These are phyloP conservation scores for Adelognathus sp. DNA, from an alignment of 2,888 invertebrate genomes.

Conservation along the genomic window DNA sequence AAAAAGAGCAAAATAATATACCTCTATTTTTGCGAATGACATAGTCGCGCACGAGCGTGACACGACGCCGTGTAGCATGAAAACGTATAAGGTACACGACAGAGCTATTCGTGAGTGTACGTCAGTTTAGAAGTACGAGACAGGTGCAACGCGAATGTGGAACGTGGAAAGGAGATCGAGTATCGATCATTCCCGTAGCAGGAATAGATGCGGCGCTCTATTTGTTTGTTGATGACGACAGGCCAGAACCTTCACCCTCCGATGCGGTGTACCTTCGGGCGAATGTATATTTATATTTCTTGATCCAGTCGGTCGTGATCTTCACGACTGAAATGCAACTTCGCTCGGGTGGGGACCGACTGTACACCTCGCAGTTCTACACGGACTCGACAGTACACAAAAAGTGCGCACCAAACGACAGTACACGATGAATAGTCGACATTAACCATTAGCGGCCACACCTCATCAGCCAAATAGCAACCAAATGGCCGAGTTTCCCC, in stretches of 20 bases:
- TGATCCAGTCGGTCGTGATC: neutral
- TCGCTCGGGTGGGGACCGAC: no score
- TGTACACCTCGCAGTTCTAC: no score
- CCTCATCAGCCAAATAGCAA: no score
- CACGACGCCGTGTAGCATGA: slow-evolving; percentile 45
- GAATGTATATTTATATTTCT: neutral
- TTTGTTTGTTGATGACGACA: slow-evolving; percentile 9
- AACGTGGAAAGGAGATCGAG: slow-evolving; percentile 57
- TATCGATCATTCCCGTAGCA: slow-evolving; percentile 55
- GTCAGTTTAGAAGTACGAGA: slow-evolving; percentile 37
- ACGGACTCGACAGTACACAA: no score
- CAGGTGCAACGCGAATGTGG: slow-evolving; percentile 55
- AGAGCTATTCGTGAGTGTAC: slow-evolving; percentile 45
- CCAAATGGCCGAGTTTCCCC: no score
- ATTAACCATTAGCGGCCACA: no score
- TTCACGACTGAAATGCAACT: neutral
- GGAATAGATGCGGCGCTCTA: slow-evolving; percentile 24
- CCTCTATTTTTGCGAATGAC: no score
- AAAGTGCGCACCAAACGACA: no score
- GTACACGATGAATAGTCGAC: no score
- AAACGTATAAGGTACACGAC: slow-evolving; percentile 42
- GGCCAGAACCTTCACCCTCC: slow-evolving; percentile 32
- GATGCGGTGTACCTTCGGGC: neutral
- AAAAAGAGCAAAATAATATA: slow-evolving; percentile 3
- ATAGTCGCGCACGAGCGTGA: slow-evolving; percentile 46